Evolutionary conservation across 1,140 invertebrate genomes (phyloP).

Genomic region (Drosophila truncata): DNA sequence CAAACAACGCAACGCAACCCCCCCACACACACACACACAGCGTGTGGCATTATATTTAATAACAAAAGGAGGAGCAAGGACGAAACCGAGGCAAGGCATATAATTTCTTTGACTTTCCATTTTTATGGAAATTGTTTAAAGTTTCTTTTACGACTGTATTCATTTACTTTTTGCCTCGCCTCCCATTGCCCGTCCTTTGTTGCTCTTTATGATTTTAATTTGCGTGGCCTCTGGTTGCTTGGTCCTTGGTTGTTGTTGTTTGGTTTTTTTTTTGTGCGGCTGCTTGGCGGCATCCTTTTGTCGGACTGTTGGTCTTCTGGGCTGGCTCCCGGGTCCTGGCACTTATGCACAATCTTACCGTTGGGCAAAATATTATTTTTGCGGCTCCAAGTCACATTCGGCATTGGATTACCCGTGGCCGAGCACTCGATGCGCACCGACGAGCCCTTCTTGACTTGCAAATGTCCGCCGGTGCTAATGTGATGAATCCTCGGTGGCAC

Average conservation of each 20-base stretch:
- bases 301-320: background rate
- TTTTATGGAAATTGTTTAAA: slow-evolving; percentile 83
- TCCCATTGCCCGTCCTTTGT: slow-evolving; percentile 43
- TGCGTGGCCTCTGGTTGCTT: slow-evolving; percentile 45
- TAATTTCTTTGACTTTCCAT: slow-evolving; percentile 79
- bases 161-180: slow-evolving; percentile 58
- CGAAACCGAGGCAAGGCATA: slow-evolving; percentile 29
- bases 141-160: slow-evolving; percentile 71
- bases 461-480: slow-evolving; percentile 87
- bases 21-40: slow-evolving; percentile 11
- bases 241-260: background rate
- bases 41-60: slow-evolving; percentile 73
- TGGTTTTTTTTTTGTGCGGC: background rate
- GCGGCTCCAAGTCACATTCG: slow-evolving; percentile 89
- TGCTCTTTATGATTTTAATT: slow-evolving; percentile 77
- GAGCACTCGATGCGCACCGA: slow-evolving; percentile 88
- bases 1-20: slow-evolving; percentile 23
- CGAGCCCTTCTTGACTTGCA: slow-evolving; percentile 89
- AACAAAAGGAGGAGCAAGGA: slow-evolving; percentile 55
- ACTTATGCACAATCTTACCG: slow-evolving; percentile 86
- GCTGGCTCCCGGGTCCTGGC: slow-evolving; percentile 19
- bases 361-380: slow-evolving; percentile 88
- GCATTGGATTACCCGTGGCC: slow-evolving; percentile 88
- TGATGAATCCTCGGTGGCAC: slow-evolving; percentile 88
- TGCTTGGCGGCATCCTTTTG: slow-evolving; percentile 38